Percentiles rank a stretch among this genome's conserved stretches.
Conservation (phyloP, 1,140 invertebrate species). For the Leptinotarsa undecemlineata region DNA sequence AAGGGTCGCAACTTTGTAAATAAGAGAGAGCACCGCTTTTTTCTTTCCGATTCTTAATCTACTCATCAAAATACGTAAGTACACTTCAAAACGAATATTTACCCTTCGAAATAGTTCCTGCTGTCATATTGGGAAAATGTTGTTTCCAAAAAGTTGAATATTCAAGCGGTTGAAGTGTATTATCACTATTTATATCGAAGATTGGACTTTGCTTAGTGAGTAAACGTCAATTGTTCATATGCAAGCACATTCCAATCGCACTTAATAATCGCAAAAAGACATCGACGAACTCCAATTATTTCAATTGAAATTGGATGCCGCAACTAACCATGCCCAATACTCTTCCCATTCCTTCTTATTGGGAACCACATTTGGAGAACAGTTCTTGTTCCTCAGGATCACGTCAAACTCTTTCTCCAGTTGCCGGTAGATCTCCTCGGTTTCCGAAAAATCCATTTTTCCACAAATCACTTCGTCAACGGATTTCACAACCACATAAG, state of each 20-base stretch:
- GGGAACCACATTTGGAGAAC: constrained; percentile 6
- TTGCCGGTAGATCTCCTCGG: background rate
- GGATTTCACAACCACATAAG: background rate
- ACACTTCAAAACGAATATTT: no score
- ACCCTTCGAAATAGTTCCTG: no score
- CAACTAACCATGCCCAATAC: constrained; percentile 48
- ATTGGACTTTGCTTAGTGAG: no score
- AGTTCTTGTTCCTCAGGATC: constrained; percentile 29
- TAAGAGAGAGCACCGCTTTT: no score
- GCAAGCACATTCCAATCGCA: background rate
- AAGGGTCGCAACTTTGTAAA: no score
- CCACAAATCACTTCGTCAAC: background rate
- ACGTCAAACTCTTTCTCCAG: constrained; percentile 40
- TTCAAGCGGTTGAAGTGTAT: no score
- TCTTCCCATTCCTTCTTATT: constrained; percentile 42
- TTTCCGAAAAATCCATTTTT: constrained; percentile 4
- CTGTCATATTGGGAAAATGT: no score
- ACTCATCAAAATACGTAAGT: no score
- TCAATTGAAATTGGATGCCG: background rate
- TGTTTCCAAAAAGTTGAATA: no score
- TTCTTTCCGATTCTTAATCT: no score
- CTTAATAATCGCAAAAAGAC: background rate
- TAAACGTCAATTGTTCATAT: no score
- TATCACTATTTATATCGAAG: no score
- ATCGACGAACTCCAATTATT: background rate